Percentiles rank a stretch among this genome's conserved stretches.
These are phyloP conservation scores for Astreopora myriophthalma DNA, from an alignment of 64 coral and sea anemone genomes.

Conservation along the genomic window DNA sequence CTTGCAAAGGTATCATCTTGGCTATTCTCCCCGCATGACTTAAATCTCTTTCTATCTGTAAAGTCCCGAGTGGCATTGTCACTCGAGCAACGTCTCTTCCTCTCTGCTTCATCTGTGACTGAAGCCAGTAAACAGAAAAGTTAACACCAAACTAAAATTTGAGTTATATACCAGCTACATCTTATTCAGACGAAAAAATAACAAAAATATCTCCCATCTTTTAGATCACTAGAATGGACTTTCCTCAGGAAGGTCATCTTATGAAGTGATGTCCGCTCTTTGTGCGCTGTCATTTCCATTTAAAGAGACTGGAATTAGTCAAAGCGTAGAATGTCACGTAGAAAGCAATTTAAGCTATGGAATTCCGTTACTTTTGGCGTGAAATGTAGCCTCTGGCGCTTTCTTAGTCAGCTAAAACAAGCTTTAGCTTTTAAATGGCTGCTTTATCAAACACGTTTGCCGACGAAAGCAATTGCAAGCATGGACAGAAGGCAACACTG, in stretches of 20 bases:
- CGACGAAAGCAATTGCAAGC: neutral
- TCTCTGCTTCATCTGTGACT: neutral
- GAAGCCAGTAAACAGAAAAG: neutral
- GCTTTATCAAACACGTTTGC: neutral
- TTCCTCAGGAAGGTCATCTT: neutral
- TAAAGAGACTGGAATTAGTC: neutral
- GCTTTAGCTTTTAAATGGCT: neutral
- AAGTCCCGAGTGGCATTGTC: neutral
- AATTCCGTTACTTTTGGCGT: neutral
- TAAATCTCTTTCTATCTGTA: constrained; percentile 14
- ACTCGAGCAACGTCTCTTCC: neutral
- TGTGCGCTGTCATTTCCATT: neutral
- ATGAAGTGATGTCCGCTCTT: neutral
- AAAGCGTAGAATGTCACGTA: neutral
- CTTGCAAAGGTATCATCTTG: neutral
- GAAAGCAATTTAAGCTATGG: neutral
- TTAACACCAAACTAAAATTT: too few relatives aligned
- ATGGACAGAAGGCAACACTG: neutral
- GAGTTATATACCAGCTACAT: neutral
- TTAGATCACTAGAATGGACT: neutral
- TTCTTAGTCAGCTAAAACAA: neutral
- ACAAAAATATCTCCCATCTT: neutral
- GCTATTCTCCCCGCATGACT: neutral
- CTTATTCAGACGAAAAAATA: neutral
- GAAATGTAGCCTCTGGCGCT: neutral